A percentile compares a stretch with the other conserved stretches of the same genome.
phyloP scores from a whole-genome alignment of 2,888 invertebrate species.

The Hartigia nigra region DNA sequence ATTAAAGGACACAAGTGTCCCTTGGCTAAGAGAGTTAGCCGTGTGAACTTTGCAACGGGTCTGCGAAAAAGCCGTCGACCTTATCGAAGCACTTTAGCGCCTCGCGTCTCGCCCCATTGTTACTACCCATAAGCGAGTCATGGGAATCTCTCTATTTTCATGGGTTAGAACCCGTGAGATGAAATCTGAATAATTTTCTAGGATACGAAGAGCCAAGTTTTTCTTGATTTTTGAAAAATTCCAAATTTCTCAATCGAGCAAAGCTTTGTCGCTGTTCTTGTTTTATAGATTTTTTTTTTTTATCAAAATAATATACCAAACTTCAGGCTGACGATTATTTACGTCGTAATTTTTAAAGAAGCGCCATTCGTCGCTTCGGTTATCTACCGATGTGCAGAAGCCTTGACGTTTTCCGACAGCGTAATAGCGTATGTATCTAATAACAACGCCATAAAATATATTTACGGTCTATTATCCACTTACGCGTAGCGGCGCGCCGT shows the following conservation, averaged over 20 bases:
- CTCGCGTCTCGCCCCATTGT: background rate
- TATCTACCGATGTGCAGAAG: background rate
- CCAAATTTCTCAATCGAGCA: background rate
- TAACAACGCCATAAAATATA: slow-evolving; percentile 11
- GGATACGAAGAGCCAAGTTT: background rate
- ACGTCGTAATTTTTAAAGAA: background rate
- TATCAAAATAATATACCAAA: background rate
- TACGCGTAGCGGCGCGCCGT: background rate
- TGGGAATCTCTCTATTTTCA: background rate
- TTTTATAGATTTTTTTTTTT: too few relatives aligned
- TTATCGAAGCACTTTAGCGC: slow-evolving; percentile 26
- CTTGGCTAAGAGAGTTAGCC: slow-evolving; percentile 12
- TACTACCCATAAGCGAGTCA: background rate
- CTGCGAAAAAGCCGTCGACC: slow-evolving; percentile 37
- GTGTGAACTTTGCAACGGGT: slow-evolving; percentile 44
- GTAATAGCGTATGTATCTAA: background rate
- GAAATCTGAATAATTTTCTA: background rate
- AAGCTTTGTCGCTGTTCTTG: background rate
- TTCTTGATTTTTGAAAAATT: background rate
- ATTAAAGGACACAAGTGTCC: background rate
- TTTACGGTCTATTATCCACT: slow-evolving; percentile 14
- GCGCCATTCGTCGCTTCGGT: background rate
- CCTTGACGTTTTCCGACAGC: background rate
- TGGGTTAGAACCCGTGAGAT: background rate
- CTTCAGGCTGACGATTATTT: background rate